Evolutionary conservation across 2,113 vertebrate species (phyloP).

Genomic region (Solenodon paradoxus): DNA sequence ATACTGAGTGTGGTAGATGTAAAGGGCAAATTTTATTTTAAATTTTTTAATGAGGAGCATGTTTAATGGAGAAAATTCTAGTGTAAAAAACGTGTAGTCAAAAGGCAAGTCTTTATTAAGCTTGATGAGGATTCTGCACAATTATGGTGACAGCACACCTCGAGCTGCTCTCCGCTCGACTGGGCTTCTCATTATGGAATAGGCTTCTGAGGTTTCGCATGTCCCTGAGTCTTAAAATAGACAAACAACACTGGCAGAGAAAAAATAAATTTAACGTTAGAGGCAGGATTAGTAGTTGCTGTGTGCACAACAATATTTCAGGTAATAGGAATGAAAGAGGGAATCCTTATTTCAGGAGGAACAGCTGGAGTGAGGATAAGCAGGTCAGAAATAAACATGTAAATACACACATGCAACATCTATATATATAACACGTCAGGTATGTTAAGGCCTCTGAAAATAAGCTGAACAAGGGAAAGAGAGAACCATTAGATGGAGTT

Average conservation of each 20-base stretch:
- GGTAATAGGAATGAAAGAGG: neutral
- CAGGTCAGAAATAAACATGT: neutral
- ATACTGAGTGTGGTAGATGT: neutral
- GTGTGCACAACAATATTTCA: neutral
- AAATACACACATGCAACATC: no score
- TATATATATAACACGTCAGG: no score
- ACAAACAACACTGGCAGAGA: neutral
- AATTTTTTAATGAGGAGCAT: constrained; percentile 19
- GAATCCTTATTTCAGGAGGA: neutral
- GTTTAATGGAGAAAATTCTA: neutral
- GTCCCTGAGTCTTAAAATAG: neutral
- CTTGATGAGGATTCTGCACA: neutral
- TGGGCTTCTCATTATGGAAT: neutral
- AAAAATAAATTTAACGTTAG: neutral
- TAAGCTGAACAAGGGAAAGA: neutral
- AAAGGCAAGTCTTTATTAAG: neutral
- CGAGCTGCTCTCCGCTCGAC: neutral
- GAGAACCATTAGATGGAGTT: rapidly evolving
- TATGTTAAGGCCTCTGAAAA: neutral
- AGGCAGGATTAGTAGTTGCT: neutral
- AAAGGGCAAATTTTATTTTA: constrained; percentile 27
- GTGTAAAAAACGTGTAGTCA: neutral
- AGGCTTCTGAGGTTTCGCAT: neutral
- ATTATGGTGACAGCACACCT: neutral
- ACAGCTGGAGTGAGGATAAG: neutral